Evolutionary conservation across 2,888 invertebrate species (phyloP).

Genomic region (Drosophila putrida): DNA sequence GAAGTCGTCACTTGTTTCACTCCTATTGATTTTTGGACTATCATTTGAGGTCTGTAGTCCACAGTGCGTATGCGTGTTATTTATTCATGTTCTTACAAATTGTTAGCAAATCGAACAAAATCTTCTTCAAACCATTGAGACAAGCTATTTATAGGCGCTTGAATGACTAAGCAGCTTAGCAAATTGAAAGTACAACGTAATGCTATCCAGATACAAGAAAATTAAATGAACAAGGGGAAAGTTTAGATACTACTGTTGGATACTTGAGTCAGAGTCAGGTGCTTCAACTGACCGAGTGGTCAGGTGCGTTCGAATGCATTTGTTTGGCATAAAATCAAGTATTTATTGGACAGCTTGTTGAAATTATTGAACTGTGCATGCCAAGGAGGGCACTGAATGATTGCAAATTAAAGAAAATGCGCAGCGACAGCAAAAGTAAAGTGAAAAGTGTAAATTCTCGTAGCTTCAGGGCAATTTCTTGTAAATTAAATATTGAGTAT

Average conservation of each 20-base stretch:
- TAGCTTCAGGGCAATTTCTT: background rate
- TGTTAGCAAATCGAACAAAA: slow-evolving; percentile 25
- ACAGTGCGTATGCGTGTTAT: slow-evolving; percentile 44
- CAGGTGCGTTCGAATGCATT: slow-evolving; percentile 31
- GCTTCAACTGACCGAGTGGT: background rate
- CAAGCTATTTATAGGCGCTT: slow-evolving; percentile 26
- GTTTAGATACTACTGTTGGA: slow-evolving; percentile 19
- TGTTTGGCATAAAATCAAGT: slow-evolving; percentile 43
- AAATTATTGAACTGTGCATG: slow-evolving; percentile 34
- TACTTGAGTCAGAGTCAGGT: slow-evolving; percentile 25
- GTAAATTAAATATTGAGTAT: background rate
- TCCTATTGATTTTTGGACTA: slow-evolving; percentile 43
- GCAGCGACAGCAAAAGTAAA: background rate
- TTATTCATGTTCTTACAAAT: slow-evolving; percentile 45
- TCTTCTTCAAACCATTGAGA: slow-evolving; percentile 14
- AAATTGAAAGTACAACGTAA: slow-evolving; percentile 18
- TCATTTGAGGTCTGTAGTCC: slow-evolving; percentile 10
- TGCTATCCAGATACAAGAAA: slow-evolving; percentile 3
- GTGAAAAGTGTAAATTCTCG: background rate
- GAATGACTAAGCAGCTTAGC: slow-evolving; percentile 25
- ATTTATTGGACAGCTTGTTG: slow-evolving; percentile 52
- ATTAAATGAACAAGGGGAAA: background rate
- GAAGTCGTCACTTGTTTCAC: slow-evolving; percentile 37
- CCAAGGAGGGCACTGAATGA: background rate
- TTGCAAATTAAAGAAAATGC: slow-evolving; percentile 12